Percentiles rank a stretch among this genome's conserved stretches.
Conservation (phyloP, 53 echinoderm and acorn worm genomes). For the Actinopyga echinites region DNA sequence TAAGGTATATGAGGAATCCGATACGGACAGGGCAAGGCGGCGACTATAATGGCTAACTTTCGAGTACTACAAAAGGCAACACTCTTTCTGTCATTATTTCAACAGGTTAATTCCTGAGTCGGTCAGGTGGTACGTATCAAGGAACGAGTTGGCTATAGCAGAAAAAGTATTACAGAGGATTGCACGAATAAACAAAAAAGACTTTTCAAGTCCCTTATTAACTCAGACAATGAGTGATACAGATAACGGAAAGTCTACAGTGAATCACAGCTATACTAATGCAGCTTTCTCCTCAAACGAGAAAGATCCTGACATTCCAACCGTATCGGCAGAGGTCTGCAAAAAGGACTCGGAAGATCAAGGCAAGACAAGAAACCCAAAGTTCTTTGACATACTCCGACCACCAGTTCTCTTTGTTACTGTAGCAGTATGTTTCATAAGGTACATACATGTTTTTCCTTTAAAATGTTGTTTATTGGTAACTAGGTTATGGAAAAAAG, state of each 20-base stretch:
- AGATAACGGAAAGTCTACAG: no score
- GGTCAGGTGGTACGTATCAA: conserved; percentile 14
- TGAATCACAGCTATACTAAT: neutral
- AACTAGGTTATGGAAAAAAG: no score
- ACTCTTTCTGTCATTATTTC: neutral
- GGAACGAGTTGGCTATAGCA: neutral
- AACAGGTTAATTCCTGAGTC: conserved; percentile 10
- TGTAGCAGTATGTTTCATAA: neutral
- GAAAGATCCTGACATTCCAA: neutral
- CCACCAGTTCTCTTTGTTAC: conserved; percentile 17
- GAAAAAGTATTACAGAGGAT: conserved; percentile 6
- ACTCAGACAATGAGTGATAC: no score
- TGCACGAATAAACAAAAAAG: neutral
- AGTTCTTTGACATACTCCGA: neutral
- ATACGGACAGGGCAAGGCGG: no score
- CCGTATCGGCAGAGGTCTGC: neutral
- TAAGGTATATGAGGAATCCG: no score
- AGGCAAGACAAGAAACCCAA: neutral
- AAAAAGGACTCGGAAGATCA: no score
- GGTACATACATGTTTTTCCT: no score
- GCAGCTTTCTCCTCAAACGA: neutral
- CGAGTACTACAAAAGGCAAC: neutral
- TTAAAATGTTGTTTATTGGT: no score
- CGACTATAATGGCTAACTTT: no score
- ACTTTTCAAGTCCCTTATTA: neutral